Evolutionary conservation across 2,113 vertebrate species (phyloP), one percentile per base, ranked within the genome.

Genomic region (Caranx melampygus): DNA sequence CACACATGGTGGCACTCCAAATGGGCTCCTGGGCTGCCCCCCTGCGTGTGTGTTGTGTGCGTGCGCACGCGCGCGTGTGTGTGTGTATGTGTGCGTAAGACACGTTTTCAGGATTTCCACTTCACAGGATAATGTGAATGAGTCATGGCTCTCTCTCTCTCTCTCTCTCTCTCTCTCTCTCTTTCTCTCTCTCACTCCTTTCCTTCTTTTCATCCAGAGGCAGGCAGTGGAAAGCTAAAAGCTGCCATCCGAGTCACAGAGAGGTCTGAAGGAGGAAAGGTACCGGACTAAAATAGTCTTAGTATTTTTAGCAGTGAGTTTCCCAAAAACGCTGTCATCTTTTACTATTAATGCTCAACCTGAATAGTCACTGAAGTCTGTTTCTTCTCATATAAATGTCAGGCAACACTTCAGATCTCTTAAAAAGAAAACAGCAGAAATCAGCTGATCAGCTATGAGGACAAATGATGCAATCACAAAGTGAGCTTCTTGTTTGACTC

Each of bases 101-200:
- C 77, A 83, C 74, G 49, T 86, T 90, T 84, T 83, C 81, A 93
- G 92, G 87, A 89, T 83, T 93, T 93, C 90, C 92, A 94, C 87
- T 88, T 92, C 84, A 93, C 77, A 90, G 87, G 80, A 78, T 89
- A 88, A 91, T 88, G 79, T 88, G 89, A 90, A 88, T 92, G 90
- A 92, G 86, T 92, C 89, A 94, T 40, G 67, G 54, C 74, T 82
- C 71, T 71, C 52, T 75, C 52, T 58, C 64, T 58, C 18, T 61
- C 26, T 86, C 79, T 84, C 77, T 75, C 77, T n/a, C n/a, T n/a
- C n/a, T 83, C 80, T 75, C 70, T 69, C 55, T 72, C 45, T 61
- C 66, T 55, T 26, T 59, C 35, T 85, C 79, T 83, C 79, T 75
- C 51, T 79, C 72, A 0, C 69, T 75, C 63, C 7, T 54, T 79